Percentiles rank a stretch among this genome's conserved stretches.
phyloP scores from a whole-genome alignment of 30 jellyfish, hydroid and myxozoan species.

The Morbakka virulenta region DNA sequence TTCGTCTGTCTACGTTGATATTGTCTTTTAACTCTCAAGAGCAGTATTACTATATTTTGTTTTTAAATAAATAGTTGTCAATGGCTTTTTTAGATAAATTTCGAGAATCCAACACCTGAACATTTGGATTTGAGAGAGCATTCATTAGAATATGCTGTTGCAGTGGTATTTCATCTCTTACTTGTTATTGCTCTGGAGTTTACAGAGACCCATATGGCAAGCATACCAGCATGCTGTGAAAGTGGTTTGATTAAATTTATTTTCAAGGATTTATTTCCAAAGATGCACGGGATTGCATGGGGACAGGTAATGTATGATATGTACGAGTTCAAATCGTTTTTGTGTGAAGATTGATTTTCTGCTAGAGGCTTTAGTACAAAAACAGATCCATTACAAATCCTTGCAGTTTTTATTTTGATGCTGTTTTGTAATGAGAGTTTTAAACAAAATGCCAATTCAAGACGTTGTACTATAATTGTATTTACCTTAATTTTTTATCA shows the following conservation, averaged over 20 bases:
- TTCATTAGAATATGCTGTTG: slow-evolving; percentile 74
- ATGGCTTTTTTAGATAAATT: slow-evolving; percentile 23
- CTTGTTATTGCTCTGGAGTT: slow-evolving; percentile 73
- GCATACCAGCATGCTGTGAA: slow-evolving; percentile 28
- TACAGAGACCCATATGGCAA: slow-evolving; percentile 62
- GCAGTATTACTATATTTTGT: no score
- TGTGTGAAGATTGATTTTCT: no score
- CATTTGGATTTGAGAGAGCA: slow-evolving; percentile 54
- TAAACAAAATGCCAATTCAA: no score
- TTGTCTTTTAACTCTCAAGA: no score
- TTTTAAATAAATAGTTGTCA: neutral
- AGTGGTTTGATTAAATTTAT: slow-evolving; percentile 51
- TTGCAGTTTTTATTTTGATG: no score
- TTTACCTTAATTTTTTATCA: no score
- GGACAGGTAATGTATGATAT: slow-evolving; percentile 95
- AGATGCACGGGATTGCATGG: slow-evolving; percentile 76
- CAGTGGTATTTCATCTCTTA: slow-evolving; percentile 81
- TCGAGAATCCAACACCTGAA: slow-evolving; percentile 77
- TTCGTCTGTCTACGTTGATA: no score
- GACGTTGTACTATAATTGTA: no score
- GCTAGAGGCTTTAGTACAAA: no score
- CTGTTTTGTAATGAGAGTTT: no score
- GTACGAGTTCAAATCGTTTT: no score
- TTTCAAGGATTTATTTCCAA: slow-evolving; percentile 66
- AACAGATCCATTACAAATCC: no score